Evolutionary conservation across 1,140 invertebrate genomes (phyloP), one percentile per base, ranked within the genome.

Genomic region (Drosophila elegans): DNA sequence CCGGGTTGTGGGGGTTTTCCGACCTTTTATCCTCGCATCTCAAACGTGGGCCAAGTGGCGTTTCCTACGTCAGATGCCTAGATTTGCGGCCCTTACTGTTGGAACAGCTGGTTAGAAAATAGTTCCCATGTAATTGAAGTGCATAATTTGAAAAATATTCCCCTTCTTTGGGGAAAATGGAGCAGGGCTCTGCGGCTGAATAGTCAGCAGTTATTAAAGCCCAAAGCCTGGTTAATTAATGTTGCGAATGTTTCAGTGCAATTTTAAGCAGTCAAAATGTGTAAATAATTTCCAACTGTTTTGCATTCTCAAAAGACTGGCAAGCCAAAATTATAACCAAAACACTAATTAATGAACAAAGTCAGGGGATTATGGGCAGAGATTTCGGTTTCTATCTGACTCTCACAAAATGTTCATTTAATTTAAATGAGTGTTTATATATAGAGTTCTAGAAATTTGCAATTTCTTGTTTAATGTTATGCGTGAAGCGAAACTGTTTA

Each of bases 71-170:
- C 51, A 49, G 67, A 25, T 48, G 44, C 42, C 49, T 69, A 39
- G 49, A 67, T 67, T 69, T 59, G 62, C 44, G 10, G 21, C 34
- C 49, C 51, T n/a, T 62, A 36, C 27, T 54, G 49, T 68, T 71
- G 49, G 21, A 71, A 71, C 68, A 71, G 68, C 64, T 71, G 68
- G 34, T 27, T 27, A 51, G 21, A 38, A 69, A 71, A 36, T 49
- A 36, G 71, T 71, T 71, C 36, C 29, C 68, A 36, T 71, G 63
- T 68, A 55, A 71, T 71, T 68, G 63, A 69, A 69, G 48, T 69
- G 67, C 63, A 67, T 67, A 54, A 68, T 69, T 56, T 69, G n/a
- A 29, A 68, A 68, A 68, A 68, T 55, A 56, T 57, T 48, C 6
- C 49, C 21, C 32, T 57, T 71, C 29, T 13, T 25, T 6, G 16